Conservation (phyloP, 2,113 vertebrate species). For the Penelope pileata region DNA sequence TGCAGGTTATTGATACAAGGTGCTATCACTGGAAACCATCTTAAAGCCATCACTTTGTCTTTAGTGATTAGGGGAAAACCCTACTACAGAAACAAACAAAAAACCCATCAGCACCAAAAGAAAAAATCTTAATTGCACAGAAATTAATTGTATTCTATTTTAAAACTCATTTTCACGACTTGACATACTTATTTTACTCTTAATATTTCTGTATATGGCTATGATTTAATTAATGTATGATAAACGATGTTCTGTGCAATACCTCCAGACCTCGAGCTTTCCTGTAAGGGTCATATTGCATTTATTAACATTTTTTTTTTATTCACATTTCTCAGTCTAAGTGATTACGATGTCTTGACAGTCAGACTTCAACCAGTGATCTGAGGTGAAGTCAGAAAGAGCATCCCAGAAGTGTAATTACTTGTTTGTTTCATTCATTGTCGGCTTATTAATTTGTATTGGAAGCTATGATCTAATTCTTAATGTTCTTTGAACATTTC, state of each 20-base stretch:
- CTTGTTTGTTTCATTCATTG: neutral
- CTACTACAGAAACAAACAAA: rapidly evolving
- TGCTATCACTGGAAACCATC: neutral
- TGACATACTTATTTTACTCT: neutral
- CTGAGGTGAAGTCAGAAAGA: neutral
- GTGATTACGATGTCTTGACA: neutral
- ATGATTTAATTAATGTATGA: neutral
- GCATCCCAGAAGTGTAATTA: neutral
- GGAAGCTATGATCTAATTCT: neutral
- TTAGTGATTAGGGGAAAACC: neutral
- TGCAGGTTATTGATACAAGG: neutral
- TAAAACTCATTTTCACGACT: neutral
- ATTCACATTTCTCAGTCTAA: neutral
- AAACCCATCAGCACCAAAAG: neutral
- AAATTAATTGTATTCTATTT: neutral
- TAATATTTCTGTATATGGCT: neutral
- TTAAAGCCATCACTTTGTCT: neutral
- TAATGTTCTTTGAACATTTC: neutral
- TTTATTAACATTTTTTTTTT: neutral
- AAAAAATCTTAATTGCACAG: neutral
- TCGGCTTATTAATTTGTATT: neutral
- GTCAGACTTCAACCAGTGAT: neutral
- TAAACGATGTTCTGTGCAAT: neutral
- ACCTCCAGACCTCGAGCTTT: neutral
- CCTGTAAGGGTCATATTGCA: neutral